Base-by-base conservation (phyloP, 2,797 vertebrate species). In the Melanotaenia parkinsoni region DNA sequence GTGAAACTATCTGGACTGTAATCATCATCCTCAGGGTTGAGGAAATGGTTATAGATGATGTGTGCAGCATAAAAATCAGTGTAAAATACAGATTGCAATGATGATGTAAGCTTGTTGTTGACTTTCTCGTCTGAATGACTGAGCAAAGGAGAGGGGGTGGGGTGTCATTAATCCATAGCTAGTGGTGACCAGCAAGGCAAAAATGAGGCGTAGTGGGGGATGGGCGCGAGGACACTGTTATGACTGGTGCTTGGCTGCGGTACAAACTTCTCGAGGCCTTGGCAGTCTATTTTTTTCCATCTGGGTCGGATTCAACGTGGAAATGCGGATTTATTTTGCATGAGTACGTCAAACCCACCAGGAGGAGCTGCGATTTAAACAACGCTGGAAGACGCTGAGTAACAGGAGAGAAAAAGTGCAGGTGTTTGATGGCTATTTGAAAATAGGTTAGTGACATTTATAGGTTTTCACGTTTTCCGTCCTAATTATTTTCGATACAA, bases 31-130 rank as follows among this genome's bases (percentile, higher is more conserved):
- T 14, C 4, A 47, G 63, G 28, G 64, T 0, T 51, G 70, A 8
- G 22, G 16, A 66, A 64, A 72, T 58, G 24, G 63, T 84, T 77
- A 69, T 76, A 58, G 58, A 59, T 75, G 67, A 75, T 76, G 68
- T 50, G 72, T 71, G 24, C 40, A 81, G 64, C 9, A 10, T 14
- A 71, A 56, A 68, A 93, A 93, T 92, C 92, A 76, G 88, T 94
- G 95, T 96, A 93, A 95, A 94, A 94, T 94, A 94, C 70, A 81
- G 93, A 95, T 94, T 93, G 94, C 93, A 91, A 93, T 92, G 96
- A 95, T 96, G 96, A 97, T 93, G 96, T 97, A 96, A 96, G 94
- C 93, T 94, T 95, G 96, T 97, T 96, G 95, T 96, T 97, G 96
- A 95, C 95, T 96, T 95, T 95, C 94, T 94, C 93, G 95, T 95